phyloP scores from a whole-genome alignment of 2,113 vertebrate species.

The Rhinichthys klamathensis region DNA sequence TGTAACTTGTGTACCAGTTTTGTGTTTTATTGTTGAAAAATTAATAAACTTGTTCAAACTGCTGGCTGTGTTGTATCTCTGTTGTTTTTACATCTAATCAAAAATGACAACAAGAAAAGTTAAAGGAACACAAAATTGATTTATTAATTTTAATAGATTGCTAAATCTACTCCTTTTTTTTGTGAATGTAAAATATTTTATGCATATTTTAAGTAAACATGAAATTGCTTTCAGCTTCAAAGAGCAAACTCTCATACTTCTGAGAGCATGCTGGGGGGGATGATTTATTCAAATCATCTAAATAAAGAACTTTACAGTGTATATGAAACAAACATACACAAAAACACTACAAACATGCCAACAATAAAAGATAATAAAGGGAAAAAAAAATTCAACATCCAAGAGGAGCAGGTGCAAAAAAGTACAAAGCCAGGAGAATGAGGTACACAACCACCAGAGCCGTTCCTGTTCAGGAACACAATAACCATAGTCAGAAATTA shows the following conservation, averaged over 20 bases:
- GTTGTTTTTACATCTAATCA: not conserved
- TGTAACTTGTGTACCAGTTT: slow-evolving; percentile 68
- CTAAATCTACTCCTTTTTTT: not conserved
- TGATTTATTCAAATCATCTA: not conserved
- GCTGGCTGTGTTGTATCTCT: slow-evolving; percentile 25
- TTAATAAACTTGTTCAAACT: slow-evolving; percentile 72
- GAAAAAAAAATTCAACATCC: slow-evolving; percentile 73
- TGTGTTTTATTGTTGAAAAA: slow-evolving; percentile 64
- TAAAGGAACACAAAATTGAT: not conserved
- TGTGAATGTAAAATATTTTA: not conserved
- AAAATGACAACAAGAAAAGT: not conserved
- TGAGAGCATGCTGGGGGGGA: not conserved
- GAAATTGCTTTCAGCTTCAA: not conserved
- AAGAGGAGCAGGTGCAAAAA: slow-evolving; percentile 80
- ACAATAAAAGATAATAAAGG: not conserved
- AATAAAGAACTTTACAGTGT: not conserved
- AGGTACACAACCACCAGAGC: slow-evolving; percentile 83
- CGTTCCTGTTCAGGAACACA: slow-evolving; percentile 67
- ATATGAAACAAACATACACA: not conserved
- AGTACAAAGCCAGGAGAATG: slow-evolving; percentile 82
- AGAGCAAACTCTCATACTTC: not conserved
- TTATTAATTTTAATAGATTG: not conserved
- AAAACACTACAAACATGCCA: not conserved
- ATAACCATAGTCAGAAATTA: not conserved
- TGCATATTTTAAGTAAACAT: slow-evolving; percentile 2